phyloP scores from a whole-genome alignment of 2,113 vertebrate genomes.

The Varanus salvator region DNA sequence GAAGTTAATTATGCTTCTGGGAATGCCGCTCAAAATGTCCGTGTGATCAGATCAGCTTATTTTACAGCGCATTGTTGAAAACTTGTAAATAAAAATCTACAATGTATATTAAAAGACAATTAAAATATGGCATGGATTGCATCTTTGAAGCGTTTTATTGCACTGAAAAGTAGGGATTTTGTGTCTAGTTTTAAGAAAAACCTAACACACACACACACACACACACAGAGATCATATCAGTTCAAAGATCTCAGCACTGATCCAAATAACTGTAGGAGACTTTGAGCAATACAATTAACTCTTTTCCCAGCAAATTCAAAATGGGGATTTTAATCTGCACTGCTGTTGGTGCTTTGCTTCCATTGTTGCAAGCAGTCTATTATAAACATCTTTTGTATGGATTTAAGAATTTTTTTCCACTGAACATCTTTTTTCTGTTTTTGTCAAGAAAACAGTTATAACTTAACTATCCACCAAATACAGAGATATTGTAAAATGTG shows the following conservation, averaged over 20 bases:
- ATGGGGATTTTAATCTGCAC: neutral
- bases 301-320: conserved; percentile 5
- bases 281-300: neutral
- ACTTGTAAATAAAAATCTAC: conserved; percentile 22
- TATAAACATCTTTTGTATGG: neutral
- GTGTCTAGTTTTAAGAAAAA: conserved; percentile 33
- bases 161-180: conserved; percentile 5
- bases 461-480: conserved; percentile 7
- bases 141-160: conserved; percentile 27
- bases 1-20: conserved; percentile 38
- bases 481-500: neutral
- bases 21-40: conserved; percentile 30
- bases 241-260: conserved; percentile 20
- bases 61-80: neutral
- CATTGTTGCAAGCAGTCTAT: neutral
- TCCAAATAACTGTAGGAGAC: neutral
- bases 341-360: neutral
- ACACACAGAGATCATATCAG: neutral
- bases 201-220: neutral
- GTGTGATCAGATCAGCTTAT: conserved; percentile 1
- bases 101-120: conserved; percentile 12
- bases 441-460: neutral
- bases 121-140: conserved; percentile 28
- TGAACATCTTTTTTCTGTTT: neutral
- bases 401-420: neutral